Conservation (phyloP, 2,113 vertebrate genomes). For the Bambusicola thoracicus region DNA sequence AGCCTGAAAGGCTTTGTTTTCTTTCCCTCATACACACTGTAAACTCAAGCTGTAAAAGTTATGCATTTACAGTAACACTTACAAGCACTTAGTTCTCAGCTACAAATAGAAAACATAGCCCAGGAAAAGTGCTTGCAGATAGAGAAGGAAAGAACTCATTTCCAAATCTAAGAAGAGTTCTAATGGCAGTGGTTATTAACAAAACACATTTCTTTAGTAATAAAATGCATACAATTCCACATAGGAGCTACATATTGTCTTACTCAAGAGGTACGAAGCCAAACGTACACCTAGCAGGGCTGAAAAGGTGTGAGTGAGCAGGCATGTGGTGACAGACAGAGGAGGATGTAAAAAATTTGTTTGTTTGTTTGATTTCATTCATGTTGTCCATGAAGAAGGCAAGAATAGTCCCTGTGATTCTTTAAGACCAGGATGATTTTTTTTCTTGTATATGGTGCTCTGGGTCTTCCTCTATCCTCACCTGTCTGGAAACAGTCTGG, state of each 20-base stretch:
- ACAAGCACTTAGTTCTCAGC: not conserved
- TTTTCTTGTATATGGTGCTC: not conserved
- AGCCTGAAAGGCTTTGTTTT: not conserved
- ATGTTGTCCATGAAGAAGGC: not conserved
- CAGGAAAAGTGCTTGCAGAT: not conserved
- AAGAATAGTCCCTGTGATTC: not conserved
- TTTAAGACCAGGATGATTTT: not conserved
- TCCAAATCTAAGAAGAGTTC: not conserved
- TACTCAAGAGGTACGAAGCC: not conserved
- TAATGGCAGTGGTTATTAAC: not conserved
- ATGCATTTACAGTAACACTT: not conserved
- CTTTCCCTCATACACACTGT: not conserved
- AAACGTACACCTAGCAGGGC: not conserved
- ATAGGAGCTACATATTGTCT: not conserved
- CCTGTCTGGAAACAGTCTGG: not conserved
- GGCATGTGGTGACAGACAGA: not conserved
- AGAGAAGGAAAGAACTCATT: not conserved
- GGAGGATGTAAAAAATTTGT: not conserved
- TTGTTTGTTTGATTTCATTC: no score
- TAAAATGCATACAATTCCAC: not conserved
- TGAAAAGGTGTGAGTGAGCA: not conserved
- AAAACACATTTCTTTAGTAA: not conserved
- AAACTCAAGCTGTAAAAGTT: not conserved
- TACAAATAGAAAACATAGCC: not conserved
- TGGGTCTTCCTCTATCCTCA: not conserved